phyloP scores from a whole-genome alignment of 1,140 invertebrate species.

The Idris sp. region DNA sequence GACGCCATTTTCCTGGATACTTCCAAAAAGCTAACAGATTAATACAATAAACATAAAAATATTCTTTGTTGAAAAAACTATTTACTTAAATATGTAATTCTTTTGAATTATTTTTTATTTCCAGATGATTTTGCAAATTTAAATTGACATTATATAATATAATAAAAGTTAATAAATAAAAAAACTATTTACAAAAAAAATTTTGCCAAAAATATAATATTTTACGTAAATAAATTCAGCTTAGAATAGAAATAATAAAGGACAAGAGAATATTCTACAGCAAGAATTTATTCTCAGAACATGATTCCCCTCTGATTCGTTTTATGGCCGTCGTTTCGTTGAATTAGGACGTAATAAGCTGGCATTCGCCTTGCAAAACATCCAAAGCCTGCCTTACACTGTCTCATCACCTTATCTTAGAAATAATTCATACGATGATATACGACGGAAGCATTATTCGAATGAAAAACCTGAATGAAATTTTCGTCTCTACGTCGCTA shows the following conservation, averaged over 20 bases:
- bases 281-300: slow-evolving; percentile 62
- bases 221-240: no score
- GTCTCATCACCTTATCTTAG: slow-evolving; percentile 45
- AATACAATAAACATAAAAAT: no score
- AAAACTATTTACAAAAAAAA: no score
- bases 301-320: slow-evolving; percentile 75
- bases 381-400: slow-evolving; percentile 36
- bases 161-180: no score
- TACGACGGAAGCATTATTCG: slow-evolving; percentile 35
- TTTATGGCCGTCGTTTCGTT: slow-evolving; percentile 71
- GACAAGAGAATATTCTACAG: slow-evolving; percentile 23
- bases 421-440: slow-evolving; percentile 52
- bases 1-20: no score
- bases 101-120: no score
- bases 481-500: slow-evolving; percentile 16
- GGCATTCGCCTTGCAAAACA: slow-evolving; percentile 59
- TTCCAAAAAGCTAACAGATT: no score
- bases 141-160: no score
- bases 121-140: no score
- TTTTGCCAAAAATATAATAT: no score
- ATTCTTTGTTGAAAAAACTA: no score
- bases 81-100: no score
- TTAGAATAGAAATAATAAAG: slow-evolving; percentile 1
- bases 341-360: slow-evolving; percentile 73
- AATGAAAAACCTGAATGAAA: slow-evolving; percentile 31